Evolutionary conservation across 2,113 vertebrate genomes (phyloP).

Genomic region (Formicarius rufipectus): DNA sequence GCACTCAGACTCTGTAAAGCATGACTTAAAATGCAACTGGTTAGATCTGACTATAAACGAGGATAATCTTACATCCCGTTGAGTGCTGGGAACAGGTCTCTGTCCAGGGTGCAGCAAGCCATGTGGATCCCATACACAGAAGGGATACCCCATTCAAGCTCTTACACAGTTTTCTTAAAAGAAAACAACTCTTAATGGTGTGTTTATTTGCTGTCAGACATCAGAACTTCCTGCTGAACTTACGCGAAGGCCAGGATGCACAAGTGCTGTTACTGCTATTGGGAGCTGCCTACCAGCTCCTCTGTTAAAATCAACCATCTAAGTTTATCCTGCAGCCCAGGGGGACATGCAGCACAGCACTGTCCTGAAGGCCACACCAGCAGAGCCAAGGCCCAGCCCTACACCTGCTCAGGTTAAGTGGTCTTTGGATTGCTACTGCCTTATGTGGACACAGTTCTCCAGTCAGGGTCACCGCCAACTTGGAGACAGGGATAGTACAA

Average conservation of each 20-base stretch:
- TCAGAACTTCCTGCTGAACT: background rate
- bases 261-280: background rate
- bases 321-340: background rate
- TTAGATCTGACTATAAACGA: background rate
- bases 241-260: background rate
- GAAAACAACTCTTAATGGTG: background rate
- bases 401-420: background rate
- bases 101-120: background rate
- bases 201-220: background rate
- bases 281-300: background rate
- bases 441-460: background rate
- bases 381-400: fast-evolving
- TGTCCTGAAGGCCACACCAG: background rate
- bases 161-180: background rate
- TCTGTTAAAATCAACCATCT: background rate
- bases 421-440: background rate
- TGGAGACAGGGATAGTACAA: background rate
- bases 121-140: fast-evolving
- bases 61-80: background rate
- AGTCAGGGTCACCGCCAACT: background rate
- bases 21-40: background rate
- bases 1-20: background rate
- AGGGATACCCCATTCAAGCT: background rate
- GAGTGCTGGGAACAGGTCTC: fast-evolving
- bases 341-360: fast-evolving